Conservation (phyloP, 2,797 vertebrate species). For the Cyprinodon diabolis region DNA sequence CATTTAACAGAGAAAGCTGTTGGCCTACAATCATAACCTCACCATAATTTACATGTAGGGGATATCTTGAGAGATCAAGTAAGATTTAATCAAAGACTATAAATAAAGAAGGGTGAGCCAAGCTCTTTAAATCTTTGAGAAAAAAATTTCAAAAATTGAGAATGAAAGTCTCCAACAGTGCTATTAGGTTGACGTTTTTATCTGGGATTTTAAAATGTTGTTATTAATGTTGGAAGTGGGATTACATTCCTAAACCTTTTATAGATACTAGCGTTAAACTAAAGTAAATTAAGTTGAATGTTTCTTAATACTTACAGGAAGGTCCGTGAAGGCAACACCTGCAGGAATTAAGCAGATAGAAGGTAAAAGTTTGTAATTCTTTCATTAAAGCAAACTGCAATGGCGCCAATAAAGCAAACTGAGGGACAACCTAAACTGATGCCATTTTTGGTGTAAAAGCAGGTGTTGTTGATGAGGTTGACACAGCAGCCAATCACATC, state of each 20-base stretch:
- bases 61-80: too few relatives aligned
- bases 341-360: slow-evolving; percentile 9
- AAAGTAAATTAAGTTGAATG: not conserved
- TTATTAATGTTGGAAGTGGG: too few relatives aligned
- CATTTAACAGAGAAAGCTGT: too few relatives aligned
- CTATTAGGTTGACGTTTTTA: too few relatives aligned
- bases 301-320: slow-evolving; percentile 88
- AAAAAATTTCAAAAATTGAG: too few relatives aligned
- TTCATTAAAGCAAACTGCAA: not conserved
- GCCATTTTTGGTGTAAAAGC: slow-evolving; percentile 99
- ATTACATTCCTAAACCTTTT: not conserved
- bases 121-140: too few relatives aligned
- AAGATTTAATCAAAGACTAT: too few relatives aligned
- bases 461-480: slow-evolving; percentile 99
- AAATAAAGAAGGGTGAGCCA: too few relatives aligned
- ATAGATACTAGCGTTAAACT: not conserved
- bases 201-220: too few relatives aligned
- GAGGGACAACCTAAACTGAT: slow-evolving; percentile 89
- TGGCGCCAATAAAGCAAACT: not conserved
- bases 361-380: not conserved
- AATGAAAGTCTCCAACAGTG: too few relatives aligned
- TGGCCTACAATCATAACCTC: too few relatives aligned
- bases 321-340: slow-evolving; percentile 99
- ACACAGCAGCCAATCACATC: slow-evolving; percentile 99
- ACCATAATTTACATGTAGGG: too few relatives aligned